These are phyloP conservation scores for Zaprionus capensis DNA, from an alignment of 1,140 invertebrate genomes.

Conservation along the genomic window DNA sequence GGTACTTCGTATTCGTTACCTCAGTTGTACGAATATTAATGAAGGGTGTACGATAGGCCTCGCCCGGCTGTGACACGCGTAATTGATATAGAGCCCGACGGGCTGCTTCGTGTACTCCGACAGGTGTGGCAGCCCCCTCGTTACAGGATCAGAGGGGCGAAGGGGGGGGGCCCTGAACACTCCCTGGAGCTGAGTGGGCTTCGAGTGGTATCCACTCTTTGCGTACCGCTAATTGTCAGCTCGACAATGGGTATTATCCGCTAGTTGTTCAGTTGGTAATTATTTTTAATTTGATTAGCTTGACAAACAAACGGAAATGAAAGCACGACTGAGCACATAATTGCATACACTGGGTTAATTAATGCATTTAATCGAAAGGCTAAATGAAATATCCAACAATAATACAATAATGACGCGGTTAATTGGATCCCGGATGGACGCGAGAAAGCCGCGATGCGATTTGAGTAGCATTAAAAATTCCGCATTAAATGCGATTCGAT, in stretches of 20 bases:
- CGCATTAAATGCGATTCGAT: neutral
- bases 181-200: too few relatives aligned
- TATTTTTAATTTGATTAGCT: constrained; percentile 10
- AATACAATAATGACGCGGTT: neutral
- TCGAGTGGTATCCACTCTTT: too few relatives aligned
- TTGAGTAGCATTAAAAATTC: too few relatives aligned
- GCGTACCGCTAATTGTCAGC: neutral
- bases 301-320: constrained; percentile 6
- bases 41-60: neutral
- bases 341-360: neutral
- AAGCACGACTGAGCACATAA: constrained; percentile 3
- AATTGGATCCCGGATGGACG: neutral
- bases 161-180: too few relatives aligned
- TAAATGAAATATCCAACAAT: neutral
- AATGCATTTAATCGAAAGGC: neutral
- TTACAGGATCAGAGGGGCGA: too few relatives aligned
- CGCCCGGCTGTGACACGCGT: neutral
- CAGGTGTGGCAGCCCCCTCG: neutral
- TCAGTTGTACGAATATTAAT: constrained; percentile 3
- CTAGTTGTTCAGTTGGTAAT: constrained; percentile 7
- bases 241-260: neutral
- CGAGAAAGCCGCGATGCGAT: neutral
- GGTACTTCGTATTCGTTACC: neutral
- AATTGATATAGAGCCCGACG: neutral
- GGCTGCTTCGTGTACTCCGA: neutral